phyloP scores from a whole-genome alignment of 2,888 invertebrate genomes.

The Apocheima hispidaria region DNA sequence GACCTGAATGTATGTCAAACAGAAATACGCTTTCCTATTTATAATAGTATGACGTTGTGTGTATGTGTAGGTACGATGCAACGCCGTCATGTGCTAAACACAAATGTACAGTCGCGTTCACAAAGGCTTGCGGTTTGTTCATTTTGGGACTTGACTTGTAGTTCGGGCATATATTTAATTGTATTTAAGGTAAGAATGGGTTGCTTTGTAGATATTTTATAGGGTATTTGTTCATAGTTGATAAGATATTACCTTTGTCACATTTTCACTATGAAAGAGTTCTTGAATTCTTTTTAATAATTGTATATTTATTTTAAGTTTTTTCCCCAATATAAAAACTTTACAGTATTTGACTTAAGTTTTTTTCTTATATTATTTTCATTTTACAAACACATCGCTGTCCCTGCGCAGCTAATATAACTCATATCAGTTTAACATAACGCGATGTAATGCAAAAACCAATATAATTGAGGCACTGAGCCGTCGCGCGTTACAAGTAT shows the following conservation, averaged over 20 bases:
- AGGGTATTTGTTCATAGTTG: background rate
- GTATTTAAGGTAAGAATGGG: background rate
- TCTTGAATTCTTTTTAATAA: too few species aligned
- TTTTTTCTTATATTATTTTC: background rate
- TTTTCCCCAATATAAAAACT: too few species aligned
- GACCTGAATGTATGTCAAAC: background rate
- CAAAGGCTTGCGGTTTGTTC: conserved; percentile 28
- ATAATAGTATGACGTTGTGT: background rate
- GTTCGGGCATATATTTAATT: background rate
- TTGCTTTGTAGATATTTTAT: background rate
- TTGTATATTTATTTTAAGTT: too few species aligned
- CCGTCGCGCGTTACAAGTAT: conserved; percentile 9
- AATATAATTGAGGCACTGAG: conserved; percentile 10
- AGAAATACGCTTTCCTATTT: background rate
- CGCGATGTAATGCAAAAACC: background rate
- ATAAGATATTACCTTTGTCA: too few species aligned
- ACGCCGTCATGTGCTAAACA: conserved; percentile 13
- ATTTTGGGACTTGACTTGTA: conserved; percentile 18
- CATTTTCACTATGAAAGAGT: too few species aligned
- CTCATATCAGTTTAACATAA: background rate
- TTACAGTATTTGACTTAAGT: too few species aligned
- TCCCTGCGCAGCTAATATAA: background rate
- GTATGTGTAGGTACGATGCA: conserved; percentile 14
- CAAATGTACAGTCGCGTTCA: conserved; percentile 30
- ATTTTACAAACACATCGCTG: background rate